Percentiles rank a stretch among this genome's conserved stretches.
Evolutionary conservation across 2,113 vertebrate species (phyloP).

Genomic region (Pongo abelii): DNA sequence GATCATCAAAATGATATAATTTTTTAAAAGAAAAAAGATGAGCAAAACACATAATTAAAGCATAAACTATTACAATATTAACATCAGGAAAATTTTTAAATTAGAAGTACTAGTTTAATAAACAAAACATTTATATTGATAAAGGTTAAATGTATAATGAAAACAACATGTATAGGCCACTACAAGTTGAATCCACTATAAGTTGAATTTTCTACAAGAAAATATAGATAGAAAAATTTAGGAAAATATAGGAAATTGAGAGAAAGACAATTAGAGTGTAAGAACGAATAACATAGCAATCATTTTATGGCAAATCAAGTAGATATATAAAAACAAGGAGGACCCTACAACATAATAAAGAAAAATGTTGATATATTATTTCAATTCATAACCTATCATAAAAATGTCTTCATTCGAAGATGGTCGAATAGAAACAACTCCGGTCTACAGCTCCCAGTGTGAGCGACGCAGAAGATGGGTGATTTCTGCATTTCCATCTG

Average conservation of each 20-base stretch:
- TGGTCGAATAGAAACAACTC: too few species aligned
- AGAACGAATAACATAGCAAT: not conserved
- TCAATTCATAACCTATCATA: not conserved
- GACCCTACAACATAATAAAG: not conserved
- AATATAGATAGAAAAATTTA: not conserved
- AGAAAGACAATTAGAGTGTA: not conserved
- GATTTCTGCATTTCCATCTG: too few species aligned
- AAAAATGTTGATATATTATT: not conserved
- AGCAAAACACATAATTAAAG: not conserved
- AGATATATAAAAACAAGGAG: not conserved
- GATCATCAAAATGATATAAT: not conserved
- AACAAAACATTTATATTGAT: not conserved
- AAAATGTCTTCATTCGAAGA: not conserved
- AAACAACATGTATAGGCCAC: not conserved
- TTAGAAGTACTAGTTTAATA: not conserved
- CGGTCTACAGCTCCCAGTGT: too few species aligned
- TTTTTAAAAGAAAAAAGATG: not conserved
- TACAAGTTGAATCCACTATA: not conserved
- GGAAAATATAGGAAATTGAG: not conserved
- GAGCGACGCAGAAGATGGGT: too few species aligned
- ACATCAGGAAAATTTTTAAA: not conserved
- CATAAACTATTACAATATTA: not conserved
- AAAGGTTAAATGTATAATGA: not conserved
- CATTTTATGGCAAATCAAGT: not conserved
- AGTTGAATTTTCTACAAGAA: not conserved